Conservation (phyloP, 2,797 vertebrate genomes). For the Hafferia zeledoni region DNA sequence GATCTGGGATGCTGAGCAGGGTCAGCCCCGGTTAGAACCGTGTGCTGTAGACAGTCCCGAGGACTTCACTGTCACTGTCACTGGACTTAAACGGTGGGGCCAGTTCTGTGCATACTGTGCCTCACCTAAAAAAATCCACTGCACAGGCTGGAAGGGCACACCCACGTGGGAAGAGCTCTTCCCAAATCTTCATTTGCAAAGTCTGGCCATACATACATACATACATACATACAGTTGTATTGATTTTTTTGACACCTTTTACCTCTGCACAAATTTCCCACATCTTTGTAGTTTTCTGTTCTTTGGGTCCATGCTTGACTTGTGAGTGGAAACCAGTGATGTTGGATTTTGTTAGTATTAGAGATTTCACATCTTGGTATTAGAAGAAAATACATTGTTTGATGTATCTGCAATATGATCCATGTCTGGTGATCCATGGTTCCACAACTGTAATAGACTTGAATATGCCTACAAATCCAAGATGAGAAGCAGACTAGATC, state of each 20-base stretch:
- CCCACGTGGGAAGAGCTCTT: no score
- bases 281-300: background rate
- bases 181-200: no score
- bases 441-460: background rate
- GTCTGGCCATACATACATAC: no score
- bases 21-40: no score
- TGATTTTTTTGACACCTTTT: slow-evolving; percentile 6
- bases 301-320: background rate
- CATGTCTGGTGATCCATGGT: background rate
- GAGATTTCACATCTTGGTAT: background rate
- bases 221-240: background rate
- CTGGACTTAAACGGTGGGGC: no score
- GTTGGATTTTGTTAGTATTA: background rate
- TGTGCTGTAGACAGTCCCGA: no score
- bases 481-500: background rate
- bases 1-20: no score
- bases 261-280: background rate
- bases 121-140: no score
- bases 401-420: background rate
- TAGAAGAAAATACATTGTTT: background rate
- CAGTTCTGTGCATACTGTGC: no score
- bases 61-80: no score
- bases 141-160: no score
- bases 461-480: background rate
- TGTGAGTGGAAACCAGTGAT: background rate